phyloP scores from a whole-genome alignment of 2,888 invertebrate species.

The Branchellion lobata region DNA sequence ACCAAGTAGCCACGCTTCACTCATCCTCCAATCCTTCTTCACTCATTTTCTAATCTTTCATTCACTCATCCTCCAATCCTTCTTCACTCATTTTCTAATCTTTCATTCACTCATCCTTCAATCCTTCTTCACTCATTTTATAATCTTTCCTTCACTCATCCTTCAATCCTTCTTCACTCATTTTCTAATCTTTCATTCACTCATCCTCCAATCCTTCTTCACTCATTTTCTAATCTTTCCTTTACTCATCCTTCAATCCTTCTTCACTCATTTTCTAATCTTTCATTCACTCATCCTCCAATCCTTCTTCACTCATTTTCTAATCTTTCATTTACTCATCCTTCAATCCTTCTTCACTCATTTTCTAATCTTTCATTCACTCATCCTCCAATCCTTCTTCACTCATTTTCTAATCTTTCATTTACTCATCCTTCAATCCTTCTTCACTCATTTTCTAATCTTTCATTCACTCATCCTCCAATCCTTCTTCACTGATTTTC shows the following conservation, averaged over 20 bases:
- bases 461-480: not conserved
- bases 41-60: not conserved
- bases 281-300: not conserved
- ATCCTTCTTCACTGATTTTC: too few species aligned
- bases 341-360: not conserved
- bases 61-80: not conserved
- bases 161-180: not conserved
- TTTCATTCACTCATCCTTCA: not conserved
- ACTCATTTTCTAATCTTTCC: not conserved
- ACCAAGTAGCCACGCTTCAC: slow-evolving; percentile 65
- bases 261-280: not conserved
- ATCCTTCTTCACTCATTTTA: not conserved
- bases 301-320: too few species aligned
- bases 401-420: not conserved
- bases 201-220: not conserved
- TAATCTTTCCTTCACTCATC: not conserved
- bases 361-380: not conserved
- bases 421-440: not conserved
- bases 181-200: too few species aligned
- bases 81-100: too few species aligned
- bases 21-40: not conserved
- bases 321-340: not conserved
- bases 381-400: not conserved
- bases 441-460: not conserved
- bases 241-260: not conserved